Conservation (phyloP, 2,797 vertebrate species). For the Huso huso region DNA sequence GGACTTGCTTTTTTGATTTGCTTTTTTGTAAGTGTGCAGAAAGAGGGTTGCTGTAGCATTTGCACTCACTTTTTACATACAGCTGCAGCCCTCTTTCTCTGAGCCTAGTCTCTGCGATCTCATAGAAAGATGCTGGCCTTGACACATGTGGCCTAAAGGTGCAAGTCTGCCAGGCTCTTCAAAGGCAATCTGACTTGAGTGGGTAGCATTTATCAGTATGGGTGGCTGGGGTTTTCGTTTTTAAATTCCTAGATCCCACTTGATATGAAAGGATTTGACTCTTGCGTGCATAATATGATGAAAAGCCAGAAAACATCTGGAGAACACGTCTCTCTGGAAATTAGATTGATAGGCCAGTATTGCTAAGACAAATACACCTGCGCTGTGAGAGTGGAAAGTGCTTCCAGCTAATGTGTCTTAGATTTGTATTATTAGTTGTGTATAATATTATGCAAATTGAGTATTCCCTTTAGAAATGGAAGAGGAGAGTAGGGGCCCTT, state of each 20-base stretch:
- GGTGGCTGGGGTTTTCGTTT: constrained; percentile 29
- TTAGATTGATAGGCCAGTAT: constrained; percentile 29
- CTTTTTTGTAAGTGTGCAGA: no score
- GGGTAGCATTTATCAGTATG: constrained; percentile 24
- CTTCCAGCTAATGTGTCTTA: constrained; percentile 14
- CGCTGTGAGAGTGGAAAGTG: constrained; percentile 25
- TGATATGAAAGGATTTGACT: constrained; percentile 39
- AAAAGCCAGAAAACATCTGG: constrained; percentile 43
- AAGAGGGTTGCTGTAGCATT: no score
- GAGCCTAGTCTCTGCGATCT: constrained; percentile 6
- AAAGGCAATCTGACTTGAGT: constrained; percentile 21
- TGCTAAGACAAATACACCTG: constrained; percentile 38
- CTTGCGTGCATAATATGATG: constrained; percentile 36
- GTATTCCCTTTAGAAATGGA: no score
- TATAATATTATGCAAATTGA: no score
- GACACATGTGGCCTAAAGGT: constrained; percentile 28
- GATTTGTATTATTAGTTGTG: no score
- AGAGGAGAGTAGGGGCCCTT: no score
- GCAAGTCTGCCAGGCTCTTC: constrained; percentile 18
- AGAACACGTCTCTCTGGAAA: constrained; percentile 32
- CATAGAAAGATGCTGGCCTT: constrained; percentile 12
- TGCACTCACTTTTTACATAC: background rate
- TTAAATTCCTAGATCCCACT: constrained; percentile 31
- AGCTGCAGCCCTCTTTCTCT: constrained; percentile 4
- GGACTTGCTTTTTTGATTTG: no score